phyloP scores from a whole-genome alignment of 2,113 vertebrate genomes.

The Pterocles orientalis region DNA sequence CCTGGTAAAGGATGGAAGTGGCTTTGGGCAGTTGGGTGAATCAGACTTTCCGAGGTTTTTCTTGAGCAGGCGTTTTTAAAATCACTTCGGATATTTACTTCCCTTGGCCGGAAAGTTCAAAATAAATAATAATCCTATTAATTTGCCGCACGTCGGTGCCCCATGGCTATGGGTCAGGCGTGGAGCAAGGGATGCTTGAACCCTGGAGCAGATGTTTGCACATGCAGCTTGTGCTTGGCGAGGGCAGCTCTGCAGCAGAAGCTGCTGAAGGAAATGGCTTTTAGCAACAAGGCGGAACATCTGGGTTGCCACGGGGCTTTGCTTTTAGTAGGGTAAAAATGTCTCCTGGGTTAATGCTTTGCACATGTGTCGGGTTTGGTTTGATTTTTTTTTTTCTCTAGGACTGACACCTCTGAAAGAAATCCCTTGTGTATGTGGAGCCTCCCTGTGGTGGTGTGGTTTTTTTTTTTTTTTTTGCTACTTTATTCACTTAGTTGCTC shows the following conservation, averaged over 20 bases:
- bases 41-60: background rate
- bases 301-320: slow-evolving; percentile 20
- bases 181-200: background rate
- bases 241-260: background rate
- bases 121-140: no score
- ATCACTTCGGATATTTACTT: background rate
- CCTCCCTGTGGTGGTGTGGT: no score
- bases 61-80: background rate
- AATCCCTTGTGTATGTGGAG: background rate
- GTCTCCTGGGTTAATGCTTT: background rate
- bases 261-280: background rate
- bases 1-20: background rate
- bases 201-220: background rate
- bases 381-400: background rate
- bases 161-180: background rate
- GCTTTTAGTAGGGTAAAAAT: background rate
- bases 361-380: background rate
- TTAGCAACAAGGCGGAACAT: slow-evolving; percentile 8
- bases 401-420: background rate
- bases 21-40: background rate
- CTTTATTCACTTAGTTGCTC: background rate
- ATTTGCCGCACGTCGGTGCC: background rate
- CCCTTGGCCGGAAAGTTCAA: background rate
- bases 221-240: background rate
- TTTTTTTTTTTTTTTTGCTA: background rate